phyloP scores from a whole-genome alignment of 2,888 invertebrate species.

The Disparrhopalites patrizii region DNA sequence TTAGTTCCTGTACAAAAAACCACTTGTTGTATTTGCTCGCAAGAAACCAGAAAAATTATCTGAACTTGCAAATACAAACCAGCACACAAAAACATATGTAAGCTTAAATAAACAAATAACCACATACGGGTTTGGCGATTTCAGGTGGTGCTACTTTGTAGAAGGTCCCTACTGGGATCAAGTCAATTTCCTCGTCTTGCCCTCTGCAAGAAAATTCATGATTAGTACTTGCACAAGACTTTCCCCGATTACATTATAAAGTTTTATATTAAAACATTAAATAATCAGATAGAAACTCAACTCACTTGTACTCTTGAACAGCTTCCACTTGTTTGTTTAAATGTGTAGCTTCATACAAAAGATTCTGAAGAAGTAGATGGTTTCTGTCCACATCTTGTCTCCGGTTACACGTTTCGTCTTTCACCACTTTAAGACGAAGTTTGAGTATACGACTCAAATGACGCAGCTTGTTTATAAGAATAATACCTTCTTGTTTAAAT shows the following conservation, averaged over 20 bases:
- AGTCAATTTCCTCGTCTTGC: slow-evolving; percentile 86
- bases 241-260: too few relatives aligned
- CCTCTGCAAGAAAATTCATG: slow-evolving; percentile 58
- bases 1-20: slow-evolving; percentile 58
- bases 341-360: slow-evolving; percentile 90
- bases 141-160: slow-evolving; percentile 70
- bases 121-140: slow-evolving; percentile 63
- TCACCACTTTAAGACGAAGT: slow-evolving; percentile 39
- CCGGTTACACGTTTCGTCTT: slow-evolving; percentile 35
- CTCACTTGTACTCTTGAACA: slow-evolving; percentile 81
- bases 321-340: slow-evolving; percentile 91
- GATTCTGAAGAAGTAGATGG: slow-evolving; percentile 84
- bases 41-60: background rate
- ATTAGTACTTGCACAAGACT: background rate
- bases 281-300: too few relatives aligned
- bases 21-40: too few relatives aligned
- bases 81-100: too few relatives aligned
- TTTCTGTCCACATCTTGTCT: slow-evolving; percentile 78
- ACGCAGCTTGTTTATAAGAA: slow-evolving; percentile 32
- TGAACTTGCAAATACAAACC: background rate
- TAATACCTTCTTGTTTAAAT: slow-evolving; percentile 33
- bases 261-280: background rate
- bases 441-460: slow-evolving; percentile 42
- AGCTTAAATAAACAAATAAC: slow-evolving; percentile 39
- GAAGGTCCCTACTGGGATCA: slow-evolving; percentile 80